A percentile compares a stretch with the other conserved stretches of the same genome.
These are phyloP conservation scores for Cyrtonyx montezumae DNA, from an alignment of 2,113 vertebrate species.

Conservation along the genomic window DNA sequence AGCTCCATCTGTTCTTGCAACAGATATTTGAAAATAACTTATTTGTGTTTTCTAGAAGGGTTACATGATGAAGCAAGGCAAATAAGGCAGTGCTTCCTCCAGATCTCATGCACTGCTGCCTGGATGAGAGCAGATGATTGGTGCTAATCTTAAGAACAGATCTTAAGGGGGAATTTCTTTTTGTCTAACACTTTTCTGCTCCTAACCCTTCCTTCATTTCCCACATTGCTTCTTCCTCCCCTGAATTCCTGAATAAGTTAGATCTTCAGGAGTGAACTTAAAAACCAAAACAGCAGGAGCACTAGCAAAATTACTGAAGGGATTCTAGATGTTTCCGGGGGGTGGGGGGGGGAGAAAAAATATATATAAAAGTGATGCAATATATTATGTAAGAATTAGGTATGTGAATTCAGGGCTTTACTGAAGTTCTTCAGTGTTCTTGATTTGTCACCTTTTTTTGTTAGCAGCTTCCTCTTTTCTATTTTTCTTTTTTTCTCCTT, in stretches of 20 bases:
- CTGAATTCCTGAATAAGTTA: not conserved
- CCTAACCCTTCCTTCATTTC: accelerated
- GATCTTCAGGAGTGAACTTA: not conserved
- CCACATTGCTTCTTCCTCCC: accelerated
- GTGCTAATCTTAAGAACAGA: not conserved
- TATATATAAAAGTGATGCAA: not conserved
- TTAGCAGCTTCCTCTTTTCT: not conserved
- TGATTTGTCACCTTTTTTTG: not conserved
- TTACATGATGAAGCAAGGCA: not conserved
- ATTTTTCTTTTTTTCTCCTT: not conserved
- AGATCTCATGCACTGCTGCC: not conserved
- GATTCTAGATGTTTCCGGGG: not conserved
- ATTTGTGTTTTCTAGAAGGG: not conserved
- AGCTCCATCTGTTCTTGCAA: not conserved
- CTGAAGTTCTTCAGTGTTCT: not conserved
- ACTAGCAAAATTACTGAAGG: not conserved
- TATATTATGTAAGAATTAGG: not conserved
- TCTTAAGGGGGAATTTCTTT: not conserved
- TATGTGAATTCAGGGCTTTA: not conserved
- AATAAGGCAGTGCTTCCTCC: accelerated
- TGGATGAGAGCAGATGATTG: accelerated
- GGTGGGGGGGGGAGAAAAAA: not conserved
- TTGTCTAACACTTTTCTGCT: not conserved
- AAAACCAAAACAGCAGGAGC: no score
- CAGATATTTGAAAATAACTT: not conserved